phyloP scores from a whole-genome alignment of 2,797 vertebrate species.

The Artibeus lituratus region DNA sequence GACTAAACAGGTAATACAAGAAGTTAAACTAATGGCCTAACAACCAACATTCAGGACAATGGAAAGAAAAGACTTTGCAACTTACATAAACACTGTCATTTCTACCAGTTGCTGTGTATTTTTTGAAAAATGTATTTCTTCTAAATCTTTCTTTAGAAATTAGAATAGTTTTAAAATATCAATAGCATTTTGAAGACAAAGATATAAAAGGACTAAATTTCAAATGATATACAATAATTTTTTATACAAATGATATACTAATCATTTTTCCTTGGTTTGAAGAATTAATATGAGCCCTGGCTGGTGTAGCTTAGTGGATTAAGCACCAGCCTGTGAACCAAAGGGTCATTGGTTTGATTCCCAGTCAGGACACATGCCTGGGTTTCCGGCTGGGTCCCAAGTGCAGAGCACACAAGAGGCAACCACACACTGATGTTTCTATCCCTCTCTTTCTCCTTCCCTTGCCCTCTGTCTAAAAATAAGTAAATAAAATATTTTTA shows the following conservation, averaged over 20 bases:
- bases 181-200: neutral
- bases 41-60: neutral
- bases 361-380: too few relatives aligned
- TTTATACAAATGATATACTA: neutral
- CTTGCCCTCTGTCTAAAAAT: too few relatives aligned
- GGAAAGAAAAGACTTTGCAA: neutral
- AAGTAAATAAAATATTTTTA: neutral
- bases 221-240: neutral
- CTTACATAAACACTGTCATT: neutral
- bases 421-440: too few relatives aligned
- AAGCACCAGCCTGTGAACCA: too few relatives aligned
- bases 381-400: too few relatives aligned
- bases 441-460: too few relatives aligned
- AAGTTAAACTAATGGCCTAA: neutral
- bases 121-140: neutral
- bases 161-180: constrained; percentile 27
- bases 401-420: fast-evolving
- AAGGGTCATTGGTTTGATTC: too few relatives aligned
- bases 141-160: neutral
- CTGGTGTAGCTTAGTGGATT: too few relatives aligned
- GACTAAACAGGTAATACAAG: neutral
- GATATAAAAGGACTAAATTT: neutral
- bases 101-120: neutral
- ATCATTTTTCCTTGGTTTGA: neutral
- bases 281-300: neutral